Base-by-base conservation (phyloP, 1,140 invertebrate genomes). In the Drosophila pseudoobscura region DNA sequence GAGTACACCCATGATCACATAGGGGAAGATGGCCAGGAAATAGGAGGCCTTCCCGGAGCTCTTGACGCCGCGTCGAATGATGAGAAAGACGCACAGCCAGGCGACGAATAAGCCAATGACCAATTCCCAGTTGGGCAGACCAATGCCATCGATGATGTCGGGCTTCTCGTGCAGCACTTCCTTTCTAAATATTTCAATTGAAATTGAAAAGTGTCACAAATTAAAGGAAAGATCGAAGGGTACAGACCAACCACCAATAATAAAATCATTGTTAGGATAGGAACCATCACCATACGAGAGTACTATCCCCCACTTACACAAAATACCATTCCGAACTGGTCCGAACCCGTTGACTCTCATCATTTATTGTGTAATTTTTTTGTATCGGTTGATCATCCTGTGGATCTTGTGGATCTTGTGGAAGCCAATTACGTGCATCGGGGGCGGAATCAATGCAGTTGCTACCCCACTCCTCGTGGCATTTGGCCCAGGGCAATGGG, bases 21-120 rank as follows among this genome's bases (percentile, higher is more conserved):
- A 98, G 0, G 97, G 97, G 82, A 98, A 97, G 1, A 97, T 88
- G 0, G 97, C 97, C 0, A 97, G 93, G 89, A 97, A 97, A 78
- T 97, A 97, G 0, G 96, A 94, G 0, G 94, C 95, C 92, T 96
- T 96, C 41, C 96, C 95, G 0, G 95, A 95, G 73, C 95, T 95
- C 79, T 95, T 94, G 0, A 98, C 95, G 24, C 97, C 97, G 0
- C 75, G 94, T 17, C 95, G 94, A 15, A 97, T 94, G 55, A 97
- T 95, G 11, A 96, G 75, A 80, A 95, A 97, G 9, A 97, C 94
- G 20, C 95, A 92, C 7, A 95, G 55, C 97, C 97, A 98, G 1
- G 96, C 95, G 6, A 94, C 92, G 1, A 96, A 91, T 1, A 98
- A 92, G 76, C 96, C 97, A 0, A 97, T 88, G 1, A 95, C 94